Evolutionary conservation across 2,888 invertebrate genomes (phyloP).

Genomic region (Euclidia mi): DNA sequence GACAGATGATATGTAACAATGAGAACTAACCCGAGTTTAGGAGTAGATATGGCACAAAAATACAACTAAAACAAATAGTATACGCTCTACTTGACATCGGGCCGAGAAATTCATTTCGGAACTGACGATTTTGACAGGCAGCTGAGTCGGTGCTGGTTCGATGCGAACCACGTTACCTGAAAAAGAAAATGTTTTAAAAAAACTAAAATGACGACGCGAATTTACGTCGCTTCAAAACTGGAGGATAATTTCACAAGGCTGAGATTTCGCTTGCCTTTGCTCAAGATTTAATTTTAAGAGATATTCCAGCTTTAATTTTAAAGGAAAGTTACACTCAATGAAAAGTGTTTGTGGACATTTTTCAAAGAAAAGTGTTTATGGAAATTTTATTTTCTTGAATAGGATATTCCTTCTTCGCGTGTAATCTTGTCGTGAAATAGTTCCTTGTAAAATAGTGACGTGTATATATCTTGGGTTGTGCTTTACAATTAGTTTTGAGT

Average conservation of each 20-base stretch:
- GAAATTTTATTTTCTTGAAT: not conserved
- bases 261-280: conserved; percentile 22
- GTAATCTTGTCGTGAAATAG: too few species aligned
- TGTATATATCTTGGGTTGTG: too few species aligned
- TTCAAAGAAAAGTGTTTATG: conserved; percentile 9
- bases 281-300: conserved; percentile 28
- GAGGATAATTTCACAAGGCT: conserved; percentile 24
- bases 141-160: conserved; percentile 82
- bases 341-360: too few species aligned
- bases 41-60: conserved; percentile 65
- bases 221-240: conserved; percentile 15
- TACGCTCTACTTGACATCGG: conserved; percentile 56
- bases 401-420: too few species aligned
- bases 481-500: not conserved
- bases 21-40: conserved; percentile 46
- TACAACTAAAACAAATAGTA: conserved; percentile 60
- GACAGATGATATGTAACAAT: conserved; percentile 47
- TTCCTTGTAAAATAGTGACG: too few species aligned
- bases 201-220: conserved; percentile 12
- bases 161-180: conserved; percentile 84
- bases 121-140: conserved; percentile 83
- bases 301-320: conserved; percentile 21
- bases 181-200: conserved; percentile 57
- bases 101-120: conserved; percentile 69
- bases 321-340: conserved; percentile 1